Evolutionary conservation across 92 coral and sea anemone species (phyloP).

Genomic region (Heteractis magnifica): DNA sequence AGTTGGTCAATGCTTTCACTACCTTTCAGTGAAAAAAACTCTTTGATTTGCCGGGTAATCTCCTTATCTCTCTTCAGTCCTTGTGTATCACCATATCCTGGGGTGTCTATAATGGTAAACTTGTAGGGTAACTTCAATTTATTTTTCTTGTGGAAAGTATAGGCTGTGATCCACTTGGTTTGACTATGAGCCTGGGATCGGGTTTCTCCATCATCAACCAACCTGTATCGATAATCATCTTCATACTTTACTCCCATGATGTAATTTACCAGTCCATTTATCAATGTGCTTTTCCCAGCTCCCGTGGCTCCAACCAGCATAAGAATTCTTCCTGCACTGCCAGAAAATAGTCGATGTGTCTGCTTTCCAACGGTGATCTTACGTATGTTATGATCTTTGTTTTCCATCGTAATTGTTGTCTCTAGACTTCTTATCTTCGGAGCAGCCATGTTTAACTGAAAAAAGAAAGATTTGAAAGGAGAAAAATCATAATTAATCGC

Average conservation of each 20-base stretch:
- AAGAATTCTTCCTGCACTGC: not conserved
- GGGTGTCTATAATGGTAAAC: slow-evolving; percentile 49
- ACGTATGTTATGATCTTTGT: too few relatives aligned
- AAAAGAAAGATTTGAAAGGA: too few relatives aligned
- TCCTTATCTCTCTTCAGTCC: slow-evolving; percentile 43
- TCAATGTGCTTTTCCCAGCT: slow-evolving; percentile 45
- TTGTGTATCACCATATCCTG: slow-evolving; percentile 49
- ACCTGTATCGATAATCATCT: slow-evolving; percentile 29
- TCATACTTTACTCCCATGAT: slow-evolving; percentile 30
- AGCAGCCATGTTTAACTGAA: too few relatives aligned
- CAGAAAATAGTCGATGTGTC: too few relatives aligned
- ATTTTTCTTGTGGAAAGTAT: slow-evolving; percentile 22
- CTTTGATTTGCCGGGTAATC: slow-evolving; percentile 38
- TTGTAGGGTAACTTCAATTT: slow-evolving; percentile 23
- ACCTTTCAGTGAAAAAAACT: slow-evolving; percentile 33
- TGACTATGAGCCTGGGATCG: slow-evolving; percentile 40
- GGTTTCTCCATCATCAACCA: slow-evolving; percentile 1
- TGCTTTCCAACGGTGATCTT: too few relatives aligned
- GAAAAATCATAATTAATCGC: too few relatives aligned
- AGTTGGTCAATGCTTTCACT: slow-evolving; percentile 43
- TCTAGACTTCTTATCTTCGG: too few relatives aligned
- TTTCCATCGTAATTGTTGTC: too few relatives aligned
- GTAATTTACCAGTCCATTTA: slow-evolving; percentile 46
- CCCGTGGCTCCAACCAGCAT: slow-evolving; percentile 52
- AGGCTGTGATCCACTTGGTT: slow-evolving; percentile 38